Evolutionary conservation across 2,888 invertebrate genomes (phyloP).

Genomic region (Eurytoma adleriae): DNA sequence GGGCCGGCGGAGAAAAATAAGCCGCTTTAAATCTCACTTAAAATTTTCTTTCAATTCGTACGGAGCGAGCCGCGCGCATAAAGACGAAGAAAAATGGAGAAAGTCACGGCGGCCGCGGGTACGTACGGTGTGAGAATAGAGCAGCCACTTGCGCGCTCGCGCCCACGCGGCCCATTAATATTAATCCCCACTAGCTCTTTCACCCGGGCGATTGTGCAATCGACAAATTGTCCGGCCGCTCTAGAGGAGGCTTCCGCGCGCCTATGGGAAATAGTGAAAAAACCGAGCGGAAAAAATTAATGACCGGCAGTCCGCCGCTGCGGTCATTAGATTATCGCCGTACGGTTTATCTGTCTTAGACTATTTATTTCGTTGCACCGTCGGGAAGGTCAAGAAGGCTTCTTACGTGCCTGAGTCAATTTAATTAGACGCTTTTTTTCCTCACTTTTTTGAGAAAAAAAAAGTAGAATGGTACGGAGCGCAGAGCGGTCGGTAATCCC

Average conservation of each 20-base stretch:
- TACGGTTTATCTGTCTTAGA: background rate
- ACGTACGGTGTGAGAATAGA: slow-evolving; percentile 22
- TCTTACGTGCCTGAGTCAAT: too few species aligned
- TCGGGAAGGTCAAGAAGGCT: too few species aligned
- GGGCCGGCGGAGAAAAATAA: background rate
- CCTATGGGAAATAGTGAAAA: slow-evolving; percentile 3
- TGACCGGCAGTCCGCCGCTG: background rate
- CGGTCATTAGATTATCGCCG: slow-evolving; percentile 21
- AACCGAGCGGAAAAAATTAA: slow-evolving; percentile 16
- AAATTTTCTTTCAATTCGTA: background rate
- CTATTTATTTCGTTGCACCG: background rate
- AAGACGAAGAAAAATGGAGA: background rate
- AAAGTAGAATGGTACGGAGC: background rate
- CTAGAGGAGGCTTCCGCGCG: slow-evolving; percentile 9
- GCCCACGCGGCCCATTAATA: slow-evolving; percentile 44
- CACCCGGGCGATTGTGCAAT: slow-evolving; percentile 36
- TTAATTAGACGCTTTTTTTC: too few species aligned
- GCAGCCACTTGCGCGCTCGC: background rate
- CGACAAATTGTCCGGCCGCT: slow-evolving; percentile 40
- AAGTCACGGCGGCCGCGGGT: background rate
- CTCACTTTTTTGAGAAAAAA: background rate
- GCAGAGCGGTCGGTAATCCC: slow-evolving; percentile 28
- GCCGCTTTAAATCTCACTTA: slow-evolving; percentile 16
- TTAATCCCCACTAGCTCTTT: slow-evolving; percentile 2
- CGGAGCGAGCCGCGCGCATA: background rate